A percentile compares a stretch with the other conserved stretches of the same genome.
These are phyloP conservation scores for Mustela lutreola DNA, from an alignment of 2,113 vertebrate species.

Conservation along the genomic window DNA sequence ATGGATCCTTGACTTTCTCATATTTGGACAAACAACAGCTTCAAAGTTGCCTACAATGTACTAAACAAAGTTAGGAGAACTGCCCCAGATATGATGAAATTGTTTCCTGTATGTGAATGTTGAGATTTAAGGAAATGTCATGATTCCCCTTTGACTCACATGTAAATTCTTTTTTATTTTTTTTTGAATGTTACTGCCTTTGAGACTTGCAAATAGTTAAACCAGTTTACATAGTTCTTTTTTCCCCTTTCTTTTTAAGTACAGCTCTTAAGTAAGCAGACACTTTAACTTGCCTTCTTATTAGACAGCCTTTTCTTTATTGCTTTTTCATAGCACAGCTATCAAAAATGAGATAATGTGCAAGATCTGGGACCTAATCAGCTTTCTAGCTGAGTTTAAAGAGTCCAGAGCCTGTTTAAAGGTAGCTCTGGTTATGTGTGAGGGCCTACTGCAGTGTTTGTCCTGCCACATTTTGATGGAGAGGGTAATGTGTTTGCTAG, in stretches of 20 bases:
- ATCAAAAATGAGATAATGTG: conserved; percentile 90
- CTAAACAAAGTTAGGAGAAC: not conserved
- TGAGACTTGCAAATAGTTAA: conserved; percentile 85
- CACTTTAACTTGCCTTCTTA: conserved; percentile 85
- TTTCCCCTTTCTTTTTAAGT: conserved; percentile 78
- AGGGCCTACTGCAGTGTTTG: conserved; percentile 87
- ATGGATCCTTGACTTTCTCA: not conserved
- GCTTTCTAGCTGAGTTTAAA: conserved; percentile 89
- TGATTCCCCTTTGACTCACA: not conserved
- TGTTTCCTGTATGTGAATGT: not conserved
- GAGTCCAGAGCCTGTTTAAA: conserved; percentile 87
- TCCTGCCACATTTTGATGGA: conserved; percentile 88
- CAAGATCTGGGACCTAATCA: conserved; percentile 89
- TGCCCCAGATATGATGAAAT: not conserved
- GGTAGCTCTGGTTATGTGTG: conserved; percentile 88
- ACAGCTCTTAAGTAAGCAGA: conserved; percentile 86
- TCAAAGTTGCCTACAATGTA: not conserved
- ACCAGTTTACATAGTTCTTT: conserved; percentile 85
- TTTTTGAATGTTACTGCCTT: conserved; percentile 77
- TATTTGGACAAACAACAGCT: not conserved
- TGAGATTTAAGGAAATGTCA: not conserved
- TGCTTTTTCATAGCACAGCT: conserved; percentile 89
- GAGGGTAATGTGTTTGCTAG: conserved; percentile 91
- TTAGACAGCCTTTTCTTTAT: conserved; percentile 87
- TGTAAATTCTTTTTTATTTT: not conserved